Conservation (phyloP, 92 coral and sea anemone genomes). For the Parazoanthus atlanticus region DNA sequence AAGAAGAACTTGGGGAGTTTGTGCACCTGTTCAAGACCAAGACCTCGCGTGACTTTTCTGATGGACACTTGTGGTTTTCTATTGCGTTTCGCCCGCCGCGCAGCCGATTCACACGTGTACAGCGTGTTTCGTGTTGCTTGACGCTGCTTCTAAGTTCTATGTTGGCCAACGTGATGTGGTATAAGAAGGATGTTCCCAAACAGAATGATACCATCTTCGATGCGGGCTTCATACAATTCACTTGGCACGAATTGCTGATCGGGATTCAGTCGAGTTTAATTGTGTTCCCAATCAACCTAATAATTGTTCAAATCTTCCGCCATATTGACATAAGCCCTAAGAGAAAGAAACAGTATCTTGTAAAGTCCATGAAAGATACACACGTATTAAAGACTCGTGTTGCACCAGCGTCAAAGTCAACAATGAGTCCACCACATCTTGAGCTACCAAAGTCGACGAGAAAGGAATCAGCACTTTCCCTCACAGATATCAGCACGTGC, state of each 20-base stretch:
- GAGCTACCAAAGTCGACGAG: slow-evolving; percentile 1
- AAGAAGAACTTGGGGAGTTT: slow-evolving; percentile 93
- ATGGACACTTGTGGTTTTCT: slow-evolving; percentile 97
- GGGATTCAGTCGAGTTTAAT: slow-evolving; percentile 90
- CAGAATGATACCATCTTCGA: slow-evolving; percentile 77
- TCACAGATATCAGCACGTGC: slow-evolving; percentile 46
- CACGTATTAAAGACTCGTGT: neutral
- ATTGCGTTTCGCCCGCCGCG: slow-evolving; percentile 96
- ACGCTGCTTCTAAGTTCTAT: slow-evolving; percentile 87
- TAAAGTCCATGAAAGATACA: slow-evolving; percentile 25
- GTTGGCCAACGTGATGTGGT: slow-evolving; percentile 94
- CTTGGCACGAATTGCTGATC: slow-evolving; percentile 85
- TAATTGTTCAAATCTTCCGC: slow-evolving; percentile 85
- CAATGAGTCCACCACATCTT: slow-evolving; percentile 4
- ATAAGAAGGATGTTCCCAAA: slow-evolving; percentile 52
- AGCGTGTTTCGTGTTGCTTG: slow-evolving; percentile 91
- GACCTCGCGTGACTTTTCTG: slow-evolving; percentile 87
- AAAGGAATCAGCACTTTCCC: slow-evolving; percentile 57
- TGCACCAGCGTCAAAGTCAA: slow-evolving; percentile 12
- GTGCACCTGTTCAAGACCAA: slow-evolving; percentile 83
- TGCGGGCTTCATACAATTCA: slow-evolving; percentile 76
- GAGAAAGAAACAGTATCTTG: slow-evolving; percentile 63
- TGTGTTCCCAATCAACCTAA: slow-evolving; percentile 92
- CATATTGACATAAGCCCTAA: slow-evolving; percentile 74
- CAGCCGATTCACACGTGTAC: slow-evolving; percentile 93